Evolutionary conservation across 2,113 vertebrate species (phyloP).

Genomic region (Pitta sordida): DNA sequence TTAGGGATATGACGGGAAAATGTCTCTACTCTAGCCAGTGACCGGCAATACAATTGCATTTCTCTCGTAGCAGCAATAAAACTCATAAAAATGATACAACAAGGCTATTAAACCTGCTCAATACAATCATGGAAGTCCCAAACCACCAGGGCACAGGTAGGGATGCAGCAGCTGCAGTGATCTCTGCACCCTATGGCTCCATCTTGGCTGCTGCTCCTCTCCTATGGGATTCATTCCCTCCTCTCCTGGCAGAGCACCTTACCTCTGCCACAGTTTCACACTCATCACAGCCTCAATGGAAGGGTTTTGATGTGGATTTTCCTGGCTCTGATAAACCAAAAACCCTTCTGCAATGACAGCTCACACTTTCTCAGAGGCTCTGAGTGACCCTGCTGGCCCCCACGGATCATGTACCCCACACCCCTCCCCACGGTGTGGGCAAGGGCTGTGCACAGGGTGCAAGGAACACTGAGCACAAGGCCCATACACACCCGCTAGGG

Average conservation of each 20-base stretch:
- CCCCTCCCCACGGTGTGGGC: accelerated
- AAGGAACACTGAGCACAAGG: neutral
- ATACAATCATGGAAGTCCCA: neutral
- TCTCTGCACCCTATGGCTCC: neutral
- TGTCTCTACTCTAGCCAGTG: neutral
- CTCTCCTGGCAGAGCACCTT: neutral
- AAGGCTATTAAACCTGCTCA: neutral
- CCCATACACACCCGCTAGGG: accelerated
- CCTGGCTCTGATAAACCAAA: neutral
- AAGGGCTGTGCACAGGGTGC: neutral
- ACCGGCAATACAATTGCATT: neutral
- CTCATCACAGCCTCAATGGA: accelerated
- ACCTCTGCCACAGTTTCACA: neutral
- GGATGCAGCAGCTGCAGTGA: neutral
- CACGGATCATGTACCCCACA: accelerated
- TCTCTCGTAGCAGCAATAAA: neutral
- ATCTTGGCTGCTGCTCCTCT: neutral
- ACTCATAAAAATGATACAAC: accelerated
- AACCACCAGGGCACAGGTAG: neutral
- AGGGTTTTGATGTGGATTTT: neutral
- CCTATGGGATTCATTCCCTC: neutral
- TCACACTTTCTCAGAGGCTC: accelerated
- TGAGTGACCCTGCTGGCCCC: accelerated
- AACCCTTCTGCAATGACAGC: neutral
- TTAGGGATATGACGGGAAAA: neutral